These are phyloP conservation scores for Drosophila trapezifrons DNA, from an alignment of 1,140 invertebrate genomes.

Conservation along the genomic window DNA sequence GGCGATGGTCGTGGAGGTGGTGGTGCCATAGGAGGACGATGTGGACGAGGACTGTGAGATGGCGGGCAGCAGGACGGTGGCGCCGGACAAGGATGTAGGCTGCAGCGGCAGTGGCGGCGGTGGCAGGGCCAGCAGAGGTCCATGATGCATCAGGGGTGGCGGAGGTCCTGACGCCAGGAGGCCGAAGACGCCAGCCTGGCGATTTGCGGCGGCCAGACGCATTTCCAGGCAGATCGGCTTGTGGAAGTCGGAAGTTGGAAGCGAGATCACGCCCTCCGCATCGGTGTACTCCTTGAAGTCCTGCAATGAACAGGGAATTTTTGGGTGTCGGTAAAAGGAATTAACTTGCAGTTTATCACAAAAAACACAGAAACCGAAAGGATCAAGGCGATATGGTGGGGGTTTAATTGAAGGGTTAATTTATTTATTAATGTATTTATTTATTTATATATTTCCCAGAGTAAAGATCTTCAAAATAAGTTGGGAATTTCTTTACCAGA, in stretches of 20 bases:
- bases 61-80: conserved; percentile 44
- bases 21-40: conserved; percentile 80
- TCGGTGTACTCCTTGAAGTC: conserved; percentile 95
- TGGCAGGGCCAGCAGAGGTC: conserved; percentile 29
- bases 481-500: no score
- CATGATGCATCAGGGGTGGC: conserved; percentile 19
- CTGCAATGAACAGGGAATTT: conserved; percentile 84
- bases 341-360: neutral
- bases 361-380: neutral
- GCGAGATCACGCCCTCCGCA: conserved; percentile 93
- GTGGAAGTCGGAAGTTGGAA: conserved; percentile 90
- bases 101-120: conserved; percentile 27
- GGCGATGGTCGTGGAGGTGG: conserved; percentile 79
- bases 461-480: no score
- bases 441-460: neutral
- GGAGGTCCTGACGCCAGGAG: conserved; percentile 34
- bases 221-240: conserved; percentile 92
- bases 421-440: neutral
- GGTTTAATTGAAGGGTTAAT: neutral
- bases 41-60: conserved; percentile 80
- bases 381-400: neutral
- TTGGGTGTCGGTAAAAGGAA: neutral
- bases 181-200: conserved; percentile 69
- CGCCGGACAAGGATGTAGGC: conserved; percentile 1
- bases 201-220: conserved; percentile 78